phyloP scores from a whole-genome alignment of 2,797 vertebrate species.

The Eulemur albifrons region DNA sequence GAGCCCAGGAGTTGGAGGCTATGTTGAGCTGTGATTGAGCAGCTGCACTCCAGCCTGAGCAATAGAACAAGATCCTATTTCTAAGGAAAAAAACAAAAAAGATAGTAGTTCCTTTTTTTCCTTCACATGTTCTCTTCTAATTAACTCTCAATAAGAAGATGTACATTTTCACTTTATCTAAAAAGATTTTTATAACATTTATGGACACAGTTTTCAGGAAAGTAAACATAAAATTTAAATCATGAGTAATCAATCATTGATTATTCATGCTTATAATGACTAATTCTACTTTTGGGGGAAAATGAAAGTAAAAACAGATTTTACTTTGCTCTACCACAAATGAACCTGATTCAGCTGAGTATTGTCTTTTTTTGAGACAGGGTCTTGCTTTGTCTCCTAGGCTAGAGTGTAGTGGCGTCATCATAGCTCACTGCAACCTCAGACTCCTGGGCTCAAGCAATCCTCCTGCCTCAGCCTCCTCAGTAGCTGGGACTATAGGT shows the following conservation, averaged over 20 bases:
- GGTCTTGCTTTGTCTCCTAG: too few species aligned
- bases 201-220: slow-evolving; percentile 4
- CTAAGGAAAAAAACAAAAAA: too few species aligned
- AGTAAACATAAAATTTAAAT: slow-evolving; percentile 41
- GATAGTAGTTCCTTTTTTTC: neutral
- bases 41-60: too few species aligned
- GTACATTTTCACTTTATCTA: neutral
- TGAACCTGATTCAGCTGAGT: neutral
- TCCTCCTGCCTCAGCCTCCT: too few species aligned
- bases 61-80: too few species aligned
- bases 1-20: too few species aligned
- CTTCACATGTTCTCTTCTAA: neutral
- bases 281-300: neutral
- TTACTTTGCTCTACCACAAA: neutral
- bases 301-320: slow-evolving; percentile 18
- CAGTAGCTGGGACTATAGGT: too few species aligned
- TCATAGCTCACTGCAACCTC: too few species aligned
- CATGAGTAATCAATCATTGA: neutral
- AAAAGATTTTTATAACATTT: slow-evolving; percentile 23
- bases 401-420: too few species aligned
- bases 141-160: neutral
- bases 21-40: too few species aligned
- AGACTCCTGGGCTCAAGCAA: too few species aligned
- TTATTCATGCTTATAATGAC: slow-evolving; percentile 27
- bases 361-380: neutral